Base-by-base conservation (phyloP, 2,113 vertebrate species). In the Oreocharis arfaki region DNA sequence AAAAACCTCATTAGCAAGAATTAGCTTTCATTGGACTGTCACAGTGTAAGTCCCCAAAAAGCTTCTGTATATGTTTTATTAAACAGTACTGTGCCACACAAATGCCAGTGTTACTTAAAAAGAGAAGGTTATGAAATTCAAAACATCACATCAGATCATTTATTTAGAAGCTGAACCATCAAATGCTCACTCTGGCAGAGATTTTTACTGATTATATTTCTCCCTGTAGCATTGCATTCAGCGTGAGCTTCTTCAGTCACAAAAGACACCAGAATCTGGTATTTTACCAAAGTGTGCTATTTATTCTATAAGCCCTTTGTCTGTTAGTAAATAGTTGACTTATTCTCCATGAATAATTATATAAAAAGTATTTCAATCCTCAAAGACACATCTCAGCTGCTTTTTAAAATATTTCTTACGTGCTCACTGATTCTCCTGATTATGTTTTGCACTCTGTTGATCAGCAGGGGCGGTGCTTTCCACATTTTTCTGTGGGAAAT, bases 1-100 rank as follows among this genome's bases (percentile, higher is more conserved):
- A 41, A 81, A 95, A 92, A 64, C 41, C 69, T 95, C 81, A 73
- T 95, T 94, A 93, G 39, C 35, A 60, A 87, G 69, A 95, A 67
- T 96, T 90, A 87, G 52, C 49, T 89, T 73, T 90, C 77, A 42
- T 67, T 77, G 75, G 76, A 59, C 52, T 84, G 64, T 57, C 83
- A 78, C 77, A 75, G 9, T 59, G 19, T 56, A 92, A 64, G 47
- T 52, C 83, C 71, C 76, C 65, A 75, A 60, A 86, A 92, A 57
- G 39, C 52, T 88, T 67, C 76, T 64, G 20, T 37, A 10, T 50
- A 57, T 67, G 55, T 87, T 95, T 93, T 91, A 70, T 86, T 88
- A 46, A 89, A 33, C 1, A 15, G 23, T 13, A 14, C 56, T 8
- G 16, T 61, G 47, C n/a, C 68, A 59, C 33, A 47, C 60, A 56